A percentile compares a stretch with the other conserved stretches of the same genome.
phyloP scores from a whole-genome alignment of 2,113 vertebrate species.

The Tiliqua scincoides region DNA sequence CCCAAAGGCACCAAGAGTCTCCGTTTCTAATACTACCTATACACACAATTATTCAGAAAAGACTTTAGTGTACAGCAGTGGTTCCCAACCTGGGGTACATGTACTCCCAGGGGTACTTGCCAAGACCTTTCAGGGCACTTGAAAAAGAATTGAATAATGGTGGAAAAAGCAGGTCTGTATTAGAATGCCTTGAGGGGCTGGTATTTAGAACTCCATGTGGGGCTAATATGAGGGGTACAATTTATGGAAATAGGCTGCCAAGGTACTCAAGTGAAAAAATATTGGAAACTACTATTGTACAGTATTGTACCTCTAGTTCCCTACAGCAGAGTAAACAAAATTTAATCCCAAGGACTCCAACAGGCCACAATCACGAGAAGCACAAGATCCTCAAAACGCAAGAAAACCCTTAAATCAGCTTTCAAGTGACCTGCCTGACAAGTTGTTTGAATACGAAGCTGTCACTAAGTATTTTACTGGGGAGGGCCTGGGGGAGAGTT shows the following conservation, averaged over 20 bases:
- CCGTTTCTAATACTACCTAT: accelerated
- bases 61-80: no score
- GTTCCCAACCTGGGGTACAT: no score
- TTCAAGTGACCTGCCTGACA: accelerated
- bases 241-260: no score
- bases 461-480: background rate
- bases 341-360: background rate
- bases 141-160: no score
- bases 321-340: background rate
- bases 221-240: no score
- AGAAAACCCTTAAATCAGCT: background rate
- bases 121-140: no score
- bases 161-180: no score
- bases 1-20: background rate
- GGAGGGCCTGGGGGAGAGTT: background rate
- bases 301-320: background rate
- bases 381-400: background rate
- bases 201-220: no score
- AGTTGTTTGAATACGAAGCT: background rate
- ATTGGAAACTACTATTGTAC: no score
- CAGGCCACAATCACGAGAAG: background rate
- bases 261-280: no score
- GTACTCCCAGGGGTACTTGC: no score
- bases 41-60: accelerated
- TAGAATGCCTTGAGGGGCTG: no score